A percentile compares a stretch with the other conserved stretches of the same genome.
phyloP scores from a whole-genome alignment of 2,113 vertebrate genomes.

The Typhlomys cinereus region DNA sequence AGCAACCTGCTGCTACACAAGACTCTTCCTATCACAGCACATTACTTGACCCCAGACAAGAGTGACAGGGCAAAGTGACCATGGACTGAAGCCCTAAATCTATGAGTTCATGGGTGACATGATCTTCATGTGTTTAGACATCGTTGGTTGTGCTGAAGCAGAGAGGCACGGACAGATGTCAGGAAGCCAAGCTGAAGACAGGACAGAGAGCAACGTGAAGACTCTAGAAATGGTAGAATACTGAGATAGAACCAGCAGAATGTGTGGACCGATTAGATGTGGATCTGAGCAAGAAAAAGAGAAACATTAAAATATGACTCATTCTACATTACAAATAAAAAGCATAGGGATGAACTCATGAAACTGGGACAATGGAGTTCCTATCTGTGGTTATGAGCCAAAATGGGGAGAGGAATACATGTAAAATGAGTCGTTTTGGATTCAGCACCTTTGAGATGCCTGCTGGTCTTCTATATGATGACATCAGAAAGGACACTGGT shows the following conservation, averaged over 20 bases:
- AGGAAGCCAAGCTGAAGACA: no score
- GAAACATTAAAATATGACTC: background rate
- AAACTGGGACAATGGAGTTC: background rate
- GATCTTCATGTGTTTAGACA: background rate
- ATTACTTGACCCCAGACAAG: no score
- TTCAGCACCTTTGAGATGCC: background rate
- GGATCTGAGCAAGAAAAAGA: background rate
- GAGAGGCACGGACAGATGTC: background rate
- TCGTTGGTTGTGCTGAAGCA: no score
- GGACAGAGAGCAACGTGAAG: background rate
- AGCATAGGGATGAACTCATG: background rate
- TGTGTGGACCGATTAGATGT: background rate
- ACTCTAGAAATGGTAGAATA: background rate
- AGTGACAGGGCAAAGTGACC: no score
- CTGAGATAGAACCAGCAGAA: background rate
- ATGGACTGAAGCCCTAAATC: no score
- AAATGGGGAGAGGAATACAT: background rate
- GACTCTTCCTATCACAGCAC: no score
- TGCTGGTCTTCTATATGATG: background rate
- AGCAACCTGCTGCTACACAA: no score
- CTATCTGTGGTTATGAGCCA: background rate
- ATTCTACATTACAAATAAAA: background rate
- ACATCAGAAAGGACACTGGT: background rate
- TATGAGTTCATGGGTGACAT: background rate
- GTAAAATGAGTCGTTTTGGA: background rate